Base-by-base conservation (phyloP, 2,797 vertebrate genomes). In the Danio jaintianensis region DNA sequence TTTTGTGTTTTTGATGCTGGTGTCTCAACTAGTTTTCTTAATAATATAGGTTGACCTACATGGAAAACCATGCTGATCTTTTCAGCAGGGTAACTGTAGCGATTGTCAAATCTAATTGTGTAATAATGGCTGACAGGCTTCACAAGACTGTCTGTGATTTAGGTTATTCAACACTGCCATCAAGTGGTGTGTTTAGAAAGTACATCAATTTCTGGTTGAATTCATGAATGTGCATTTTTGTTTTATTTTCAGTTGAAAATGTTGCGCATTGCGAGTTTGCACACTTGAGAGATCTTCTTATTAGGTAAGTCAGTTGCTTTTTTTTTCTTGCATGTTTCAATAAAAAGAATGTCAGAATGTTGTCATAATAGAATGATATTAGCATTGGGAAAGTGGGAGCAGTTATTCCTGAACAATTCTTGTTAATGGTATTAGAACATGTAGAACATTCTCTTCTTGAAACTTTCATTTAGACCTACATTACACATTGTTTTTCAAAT, bases 241-340 rank as follows among this genome's bases (percentile, higher is more conserved):
- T 6, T 84, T 47, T 62, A 92, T 91, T 85, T n/a, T 29, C 94
- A 99, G 97, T 99, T 88, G 97, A 99, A 93, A 99, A 98, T 84
- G 90, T 94, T 0, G 93, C 88, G 0, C 97, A 99, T 88, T 98
- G 97, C 0, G 97, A 98, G 91, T 98, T 98, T 88, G 93, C 96
- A 86, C 92, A 96, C 72, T 93, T 99, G 89, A 92, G 92, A 89
- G 97, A 98, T 89, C 94, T 99, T 55, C 95, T 99, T 64, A 98
- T 99, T 90, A 93, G 97, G 97, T 99, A 88, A 95, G 93, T 58
- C 0, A 29, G 29, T n/a, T n/a, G n/a, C n/a, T 0, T n/a, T 53
- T n/a, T 45, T 71, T 64, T 16, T 55, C 11, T 67, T 20, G 0
- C 12, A 11, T 12, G 36, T 45, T n/a, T 36, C 66, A 4, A 47